Evolutionary conservation across 2,113 vertebrate species (phyloP), one percentile per base, ranked within the genome.

Genomic region (Misgurnus anguillicaudatus): DNA sequence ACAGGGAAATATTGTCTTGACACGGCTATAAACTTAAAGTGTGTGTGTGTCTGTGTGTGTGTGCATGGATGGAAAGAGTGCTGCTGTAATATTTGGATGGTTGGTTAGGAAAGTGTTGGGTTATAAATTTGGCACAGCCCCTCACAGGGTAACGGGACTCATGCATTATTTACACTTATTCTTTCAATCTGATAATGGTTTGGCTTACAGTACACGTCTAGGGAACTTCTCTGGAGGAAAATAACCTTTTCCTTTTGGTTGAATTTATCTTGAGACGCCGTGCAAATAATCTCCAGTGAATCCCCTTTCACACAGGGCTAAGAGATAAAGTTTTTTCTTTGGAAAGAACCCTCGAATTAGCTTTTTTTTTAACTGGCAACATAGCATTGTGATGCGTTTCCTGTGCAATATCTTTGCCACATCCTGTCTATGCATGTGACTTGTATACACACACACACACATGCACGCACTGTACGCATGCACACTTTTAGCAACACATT

Each of bases 361-460:
- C 63, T 48, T 31, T 19, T 38, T 64, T 67, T 80, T 61, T 55
- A 67, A 69, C 38, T 47, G 58, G 21, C 51, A 42, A 55, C 47
- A 63, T 42, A 64, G 75, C 75, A 75, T 51, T 78, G 82, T 80
- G 53, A 65, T 88, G 77, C 81, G 74, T 88, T 87, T 89, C 88
- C 85, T 78, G 78, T 57, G 64, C 79, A 78, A 85, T 81, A 80
- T 70, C 53, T 81, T 78, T 53, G 47, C 84, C 87, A 88, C 89
- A 89, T 91, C 89, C 89, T 89, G 84, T 16, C 36, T 69, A 16
- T 13, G 78, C 65, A 75, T 61, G 74, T 75, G 19, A 68, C 69
- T 82, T 47, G 53, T 78, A 19, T 78, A 55, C 58, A 83, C 84
- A 11, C 51, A 42, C 60, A 6, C 55, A 60, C 41, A 47, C 57